Evolutionary conservation across 2,888 invertebrate genomes (phyloP).

Genomic region (Yponomeuta malinellus): DNA sequence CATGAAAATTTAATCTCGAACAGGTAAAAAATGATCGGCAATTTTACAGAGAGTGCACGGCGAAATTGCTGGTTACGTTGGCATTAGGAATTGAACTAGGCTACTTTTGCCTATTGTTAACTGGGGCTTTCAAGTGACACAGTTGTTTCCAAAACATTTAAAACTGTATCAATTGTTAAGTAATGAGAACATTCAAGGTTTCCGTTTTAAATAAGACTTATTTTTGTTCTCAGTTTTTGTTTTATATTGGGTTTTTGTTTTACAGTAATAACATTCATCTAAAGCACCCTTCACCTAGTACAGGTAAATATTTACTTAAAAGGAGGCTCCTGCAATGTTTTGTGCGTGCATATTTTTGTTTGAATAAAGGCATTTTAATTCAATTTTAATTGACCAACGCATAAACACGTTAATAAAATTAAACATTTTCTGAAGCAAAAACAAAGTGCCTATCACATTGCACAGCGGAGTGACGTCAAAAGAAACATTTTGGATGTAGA

Average conservation of each 20-base stretch:
- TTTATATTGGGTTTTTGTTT: too few relatives aligned
- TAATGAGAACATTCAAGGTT: too few relatives aligned
- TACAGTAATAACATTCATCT: too few relatives aligned
- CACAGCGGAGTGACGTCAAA: background rate
- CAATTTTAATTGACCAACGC: background rate
- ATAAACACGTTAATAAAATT: background rate
- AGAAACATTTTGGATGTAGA: too few relatives aligned
- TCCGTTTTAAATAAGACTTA: too few relatives aligned
- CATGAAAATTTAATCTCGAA: background rate
- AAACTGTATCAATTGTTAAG: background rate
- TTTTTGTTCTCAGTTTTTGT: too few relatives aligned
- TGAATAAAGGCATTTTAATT: too few relatives aligned
- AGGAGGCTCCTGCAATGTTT: too few relatives aligned
- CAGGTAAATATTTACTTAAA: too few relatives aligned
- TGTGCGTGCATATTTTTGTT: too few relatives aligned
- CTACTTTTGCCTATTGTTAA: background rate
- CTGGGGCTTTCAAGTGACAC: background rate
- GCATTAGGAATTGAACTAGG: background rate
- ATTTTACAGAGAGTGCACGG: constrained; percentile 5
- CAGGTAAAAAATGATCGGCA: background rate
- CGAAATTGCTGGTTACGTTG: background rate
- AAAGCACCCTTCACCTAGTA: too few relatives aligned
- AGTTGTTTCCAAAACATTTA: background rate
- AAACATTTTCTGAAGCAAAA: background rate
- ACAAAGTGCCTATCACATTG: background rate